Conservation (phyloP, 2,888 invertebrate genomes). For the Perizoma flavofasciatum region DNA sequence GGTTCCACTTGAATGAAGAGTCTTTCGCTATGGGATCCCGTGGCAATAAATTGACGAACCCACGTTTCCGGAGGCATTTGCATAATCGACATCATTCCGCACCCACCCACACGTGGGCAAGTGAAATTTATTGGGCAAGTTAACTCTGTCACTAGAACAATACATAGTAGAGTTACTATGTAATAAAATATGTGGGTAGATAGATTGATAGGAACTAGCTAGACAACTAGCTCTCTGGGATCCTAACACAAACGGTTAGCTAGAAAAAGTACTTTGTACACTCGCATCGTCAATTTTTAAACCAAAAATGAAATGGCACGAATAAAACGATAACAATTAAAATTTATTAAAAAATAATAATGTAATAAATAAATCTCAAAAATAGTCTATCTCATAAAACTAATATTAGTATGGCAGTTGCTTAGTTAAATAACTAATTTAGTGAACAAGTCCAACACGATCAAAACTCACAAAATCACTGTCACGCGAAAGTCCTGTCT, state of each 20-base stretch:
- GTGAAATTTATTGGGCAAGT: constrained; percentile 36
- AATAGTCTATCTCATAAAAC: constrained; percentile 63
- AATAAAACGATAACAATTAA: constrained; percentile 70
- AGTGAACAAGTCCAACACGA: constrained; percentile 45
- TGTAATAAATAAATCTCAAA: constrained; percentile 66
- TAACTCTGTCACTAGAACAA: constrained; percentile 15
- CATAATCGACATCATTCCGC: constrained; percentile 70
- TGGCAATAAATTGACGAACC: constrained; percentile 53
- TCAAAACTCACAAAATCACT: constrained; percentile 54
- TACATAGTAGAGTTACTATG: constrained; percentile 5
- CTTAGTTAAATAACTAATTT: constrained; percentile 66
- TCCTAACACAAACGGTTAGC: neutral
- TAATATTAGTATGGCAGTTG: constrained; percentile 77
- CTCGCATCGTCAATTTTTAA: no score
- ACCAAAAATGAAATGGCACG: constrained; percentile 41
- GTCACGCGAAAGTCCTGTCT: constrained; percentile 78
- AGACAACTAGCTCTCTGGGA: neutral
- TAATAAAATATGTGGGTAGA: constrained; percentile 19
- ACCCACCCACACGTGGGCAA: constrained; percentile 48
- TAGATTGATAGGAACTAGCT: constrained; percentile 7
- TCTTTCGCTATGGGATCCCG: constrained; percentile 39
- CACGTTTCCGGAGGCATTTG: constrained; percentile 68
- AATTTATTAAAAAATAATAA: constrained; percentile 73
- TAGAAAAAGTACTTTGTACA: no score
- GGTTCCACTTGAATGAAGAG: constrained; percentile 23